phyloP scores from a whole-genome alignment of 1,140 invertebrate genomes.

The Scaptomyza hsui region DNA sequence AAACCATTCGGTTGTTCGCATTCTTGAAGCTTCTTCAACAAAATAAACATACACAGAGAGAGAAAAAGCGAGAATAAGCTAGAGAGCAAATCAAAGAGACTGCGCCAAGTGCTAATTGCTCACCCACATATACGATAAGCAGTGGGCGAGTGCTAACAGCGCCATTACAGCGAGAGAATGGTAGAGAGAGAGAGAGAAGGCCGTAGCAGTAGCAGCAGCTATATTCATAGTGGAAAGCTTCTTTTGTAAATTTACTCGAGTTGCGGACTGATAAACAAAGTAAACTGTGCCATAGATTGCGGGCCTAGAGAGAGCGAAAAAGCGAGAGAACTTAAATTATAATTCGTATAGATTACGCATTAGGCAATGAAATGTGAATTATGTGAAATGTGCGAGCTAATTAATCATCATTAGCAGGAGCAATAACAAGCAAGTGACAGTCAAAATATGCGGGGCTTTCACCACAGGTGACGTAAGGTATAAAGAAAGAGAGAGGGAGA shows the following conservation, averaged over 20 bases:
- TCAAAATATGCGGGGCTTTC: constrained; percentile 18
- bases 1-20: constrained; percentile 38
- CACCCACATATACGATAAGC: constrained; percentile 43
- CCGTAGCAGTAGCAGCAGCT: constrained; percentile 3
- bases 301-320: constrained; percentile 14
- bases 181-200: constrained; percentile 22
- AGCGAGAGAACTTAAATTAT: constrained; percentile 3
- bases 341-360: constrained; percentile 24
- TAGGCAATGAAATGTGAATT: constrained; percentile 43
- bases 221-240: constrained; percentile 37
- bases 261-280: constrained; percentile 59
- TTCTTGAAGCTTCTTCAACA: constrained; percentile 58
- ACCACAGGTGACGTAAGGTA: constrained; percentile 37
- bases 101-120: constrained; percentile 2
- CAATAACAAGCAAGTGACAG: not conserved
- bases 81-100: not conserved
- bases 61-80: constrained; percentile 16
- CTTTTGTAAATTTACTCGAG: constrained; percentile 48
- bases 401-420: constrained; percentile 62
- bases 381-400: constrained; percentile 61
- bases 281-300: constrained; percentile 59
- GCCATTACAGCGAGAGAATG: constrained; percentile 27
- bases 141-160: constrained; percentile 15
- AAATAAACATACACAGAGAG: constrained; percentile 11
- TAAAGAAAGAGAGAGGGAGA: not conserved